phyloP scores from a whole-genome alignment of 2,888 invertebrate species.

The Cinara cedri region DNA sequence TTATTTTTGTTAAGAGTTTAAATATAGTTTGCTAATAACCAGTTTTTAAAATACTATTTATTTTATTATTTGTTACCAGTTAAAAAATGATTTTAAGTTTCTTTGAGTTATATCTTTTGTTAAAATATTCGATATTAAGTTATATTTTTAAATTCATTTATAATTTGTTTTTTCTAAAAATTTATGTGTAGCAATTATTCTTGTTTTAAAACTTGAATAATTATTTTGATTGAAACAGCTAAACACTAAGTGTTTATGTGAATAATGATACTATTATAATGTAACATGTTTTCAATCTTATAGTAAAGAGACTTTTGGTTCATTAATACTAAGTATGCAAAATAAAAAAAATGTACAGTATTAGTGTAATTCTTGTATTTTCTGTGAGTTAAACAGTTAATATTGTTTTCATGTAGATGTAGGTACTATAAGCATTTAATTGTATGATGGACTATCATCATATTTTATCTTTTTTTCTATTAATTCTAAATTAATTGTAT shows the following conservation, averaged over 20 bases:
- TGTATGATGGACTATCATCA: slow-evolving; percentile 3
- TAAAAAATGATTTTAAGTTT: not conserved
- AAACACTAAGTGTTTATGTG: not conserved
- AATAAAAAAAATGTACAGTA: not conserved
- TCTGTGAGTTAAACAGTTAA: slow-evolving; percentile 39
- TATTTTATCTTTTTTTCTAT: slow-evolving; percentile 17
- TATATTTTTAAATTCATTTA: not conserved
- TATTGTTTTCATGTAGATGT: not conserved
- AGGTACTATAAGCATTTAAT: slow-evolving; percentile 12
- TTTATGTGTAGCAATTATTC: not conserved
- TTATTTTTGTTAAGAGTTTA: too few species aligned
- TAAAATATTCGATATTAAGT: not conserved
- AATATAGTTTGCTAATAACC: too few species aligned
- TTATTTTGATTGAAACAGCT: not conserved
- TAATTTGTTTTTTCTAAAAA: too few species aligned
- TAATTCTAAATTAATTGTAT: not conserved
- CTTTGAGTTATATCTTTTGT: slow-evolving; percentile 4
- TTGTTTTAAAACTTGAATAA: not conserved
- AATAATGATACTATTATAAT: not conserved
- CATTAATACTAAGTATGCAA: not conserved
- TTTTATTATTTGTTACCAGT: not conserved
- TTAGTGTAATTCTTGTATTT: slow-evolving; percentile 21
- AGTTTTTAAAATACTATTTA: too few species aligned
- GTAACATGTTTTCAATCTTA: slow-evolving; percentile 37
- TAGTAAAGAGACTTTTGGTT: slow-evolving; percentile 21